Conservation (phyloP, 2,888 invertebrate species). For the Cordilura impudica region DNA sequence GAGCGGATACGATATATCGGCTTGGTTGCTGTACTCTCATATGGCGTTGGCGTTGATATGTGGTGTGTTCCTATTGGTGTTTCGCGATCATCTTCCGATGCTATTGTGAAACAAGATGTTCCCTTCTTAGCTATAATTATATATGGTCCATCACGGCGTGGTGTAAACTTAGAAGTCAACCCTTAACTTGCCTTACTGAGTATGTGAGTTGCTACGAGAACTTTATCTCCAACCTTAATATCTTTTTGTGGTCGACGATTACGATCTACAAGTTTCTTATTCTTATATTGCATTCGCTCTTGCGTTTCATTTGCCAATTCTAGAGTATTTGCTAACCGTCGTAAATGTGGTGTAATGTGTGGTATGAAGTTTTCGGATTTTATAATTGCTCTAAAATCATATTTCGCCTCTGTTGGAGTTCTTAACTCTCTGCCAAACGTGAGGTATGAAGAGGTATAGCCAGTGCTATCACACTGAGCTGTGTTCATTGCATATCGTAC, state of each 20-base stretch:
- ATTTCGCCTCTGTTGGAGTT: conserved; percentile 39
- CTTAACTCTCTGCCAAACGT: conserved; percentile 72
- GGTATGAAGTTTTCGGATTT: background rate
- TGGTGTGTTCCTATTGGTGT: conserved; percentile 12
- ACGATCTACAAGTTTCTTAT: background rate
- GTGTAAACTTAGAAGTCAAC: conserved; percentile 60
- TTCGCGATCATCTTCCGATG: background rate
- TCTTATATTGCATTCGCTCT: background rate
- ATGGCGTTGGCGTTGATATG: background rate
- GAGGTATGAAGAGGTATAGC: conserved; percentile 69
- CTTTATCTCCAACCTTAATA: background rate
- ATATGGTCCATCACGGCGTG: background rate
- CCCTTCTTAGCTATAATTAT: no score
- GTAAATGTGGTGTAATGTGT: background rate
- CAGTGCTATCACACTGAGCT: conserved; percentile 65
- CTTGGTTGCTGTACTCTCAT: background rate
- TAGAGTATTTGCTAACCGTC: background rate
- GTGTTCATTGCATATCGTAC: conserved; percentile 75
- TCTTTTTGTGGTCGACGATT: background rate
- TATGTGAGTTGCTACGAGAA: background rate
- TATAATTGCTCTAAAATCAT: background rate
- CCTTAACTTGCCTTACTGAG: conserved; percentile 5
- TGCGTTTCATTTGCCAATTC: background rate
- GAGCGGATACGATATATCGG: background rate
- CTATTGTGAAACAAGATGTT: no score